These are phyloP conservation scores for Arenaria interpres DNA, from an alignment of 2,113 vertebrate genomes.

Conservation along the genomic window DNA sequence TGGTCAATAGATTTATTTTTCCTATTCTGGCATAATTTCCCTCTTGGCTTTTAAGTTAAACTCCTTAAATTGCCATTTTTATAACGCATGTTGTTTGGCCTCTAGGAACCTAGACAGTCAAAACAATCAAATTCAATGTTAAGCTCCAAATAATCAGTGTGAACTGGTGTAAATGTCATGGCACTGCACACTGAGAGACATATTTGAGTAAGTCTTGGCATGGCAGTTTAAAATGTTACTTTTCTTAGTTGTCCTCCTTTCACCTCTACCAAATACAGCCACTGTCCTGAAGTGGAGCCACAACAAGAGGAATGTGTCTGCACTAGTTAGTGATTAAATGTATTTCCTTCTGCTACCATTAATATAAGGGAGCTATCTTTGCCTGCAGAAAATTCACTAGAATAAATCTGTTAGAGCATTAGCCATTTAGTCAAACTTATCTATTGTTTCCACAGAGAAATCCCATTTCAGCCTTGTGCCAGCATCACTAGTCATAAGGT, in stretches of 20 bases:
- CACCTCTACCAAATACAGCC: neutral
- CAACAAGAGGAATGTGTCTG: neutral
- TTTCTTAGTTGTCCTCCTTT: neutral
- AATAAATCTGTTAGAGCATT: neutral
- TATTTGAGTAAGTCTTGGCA: neutral
- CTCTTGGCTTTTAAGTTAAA: neutral
- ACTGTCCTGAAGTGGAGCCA: neutral
- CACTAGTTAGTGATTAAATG: neutral
- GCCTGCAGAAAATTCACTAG: neutral
- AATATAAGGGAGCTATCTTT: neutral
- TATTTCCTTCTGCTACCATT: neutral
- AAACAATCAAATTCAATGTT: neutral
- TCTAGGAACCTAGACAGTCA: neutral
- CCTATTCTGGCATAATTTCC: neutral
- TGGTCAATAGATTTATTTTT: neutral
- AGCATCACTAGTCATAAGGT: neutral
- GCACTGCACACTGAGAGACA: neutral
- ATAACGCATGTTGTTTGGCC: rapidly evolving
- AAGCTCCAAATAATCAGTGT: neutral
- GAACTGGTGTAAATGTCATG: neutral
- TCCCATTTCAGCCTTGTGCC: neutral
- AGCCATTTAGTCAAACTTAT: neutral
- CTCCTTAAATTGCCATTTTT: neutral
- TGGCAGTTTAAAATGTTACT: neutral
- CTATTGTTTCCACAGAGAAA: neutral